Evolutionary conservation across 2,113 vertebrate genomes (phyloP).

Genomic region (Pachypanchax playfairii): DNA sequence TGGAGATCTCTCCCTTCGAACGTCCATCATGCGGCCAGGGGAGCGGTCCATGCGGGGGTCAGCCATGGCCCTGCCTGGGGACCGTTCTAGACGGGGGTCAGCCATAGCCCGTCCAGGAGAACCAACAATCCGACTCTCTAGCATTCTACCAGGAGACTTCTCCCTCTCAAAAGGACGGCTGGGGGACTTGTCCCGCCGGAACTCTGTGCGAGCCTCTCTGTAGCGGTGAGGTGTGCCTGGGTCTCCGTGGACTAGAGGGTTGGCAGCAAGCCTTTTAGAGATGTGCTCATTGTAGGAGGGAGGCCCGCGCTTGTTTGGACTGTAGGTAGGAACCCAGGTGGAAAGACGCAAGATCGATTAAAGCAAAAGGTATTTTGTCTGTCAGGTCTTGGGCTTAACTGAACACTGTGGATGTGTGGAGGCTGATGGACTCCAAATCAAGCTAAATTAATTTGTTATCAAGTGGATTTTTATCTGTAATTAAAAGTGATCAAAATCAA

Average conservation of each 20-base stretch:
- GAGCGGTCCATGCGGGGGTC: constrained; percentile 90
- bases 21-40: constrained; percentile 85
- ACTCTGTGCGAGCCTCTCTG: constrained; percentile 92
- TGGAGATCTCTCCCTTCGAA: constrained; percentile 88
- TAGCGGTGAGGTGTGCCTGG: constrained; percentile 95
- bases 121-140: constrained; percentile 82
- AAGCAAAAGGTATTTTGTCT: neutral
- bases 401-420: constrained; percentile 20
- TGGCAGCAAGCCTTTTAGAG: constrained; percentile 93
- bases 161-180: constrained; percentile 91
- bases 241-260: constrained; percentile 85
- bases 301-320: constrained; percentile 97
- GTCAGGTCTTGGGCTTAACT: constrained; percentile 26
- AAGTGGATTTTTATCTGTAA: neutral
- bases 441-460: constrained; percentile 5
- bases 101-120: constrained; percentile 81
- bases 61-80: constrained; percentile 86
- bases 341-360: constrained; percentile 23
- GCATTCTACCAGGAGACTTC: constrained; percentile 91
- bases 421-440: constrained; percentile 1
- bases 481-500: constrained; percentile 5
- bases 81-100: constrained; percentile 90
- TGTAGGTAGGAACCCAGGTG: constrained; percentile 61
- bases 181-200: constrained; percentile 92
- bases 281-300: constrained; percentile 99